phyloP scores from a whole-genome alignment of 2,797 vertebrate species.

The Acropternis orthonyx region DNA sequence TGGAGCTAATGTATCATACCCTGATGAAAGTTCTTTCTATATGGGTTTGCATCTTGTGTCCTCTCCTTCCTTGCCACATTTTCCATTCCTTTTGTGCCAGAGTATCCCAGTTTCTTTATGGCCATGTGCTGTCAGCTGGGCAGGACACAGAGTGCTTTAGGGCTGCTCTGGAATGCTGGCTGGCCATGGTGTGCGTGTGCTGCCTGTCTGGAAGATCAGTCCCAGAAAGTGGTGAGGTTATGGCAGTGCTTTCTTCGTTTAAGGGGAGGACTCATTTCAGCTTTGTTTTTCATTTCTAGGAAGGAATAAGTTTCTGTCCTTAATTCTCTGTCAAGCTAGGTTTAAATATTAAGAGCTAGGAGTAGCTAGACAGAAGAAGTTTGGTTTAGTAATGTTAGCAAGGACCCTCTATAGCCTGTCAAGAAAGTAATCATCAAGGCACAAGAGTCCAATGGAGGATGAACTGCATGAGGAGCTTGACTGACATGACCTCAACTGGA shows the following conservation, averaged over 20 bases:
- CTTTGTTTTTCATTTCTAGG: neutral
- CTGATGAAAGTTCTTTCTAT: neutral
- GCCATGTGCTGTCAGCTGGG: neutral
- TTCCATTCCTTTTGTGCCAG: neutral
- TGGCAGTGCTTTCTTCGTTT: neutral
- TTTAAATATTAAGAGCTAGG: neutral
- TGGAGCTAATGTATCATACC: neutral
- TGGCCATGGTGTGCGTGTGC: rapidly evolving
- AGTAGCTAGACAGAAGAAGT: neutral
- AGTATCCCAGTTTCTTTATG: neutral
- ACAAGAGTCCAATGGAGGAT: neutral
- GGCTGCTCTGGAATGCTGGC: neutral
- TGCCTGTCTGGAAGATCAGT: neutral
- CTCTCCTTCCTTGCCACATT: neutral
- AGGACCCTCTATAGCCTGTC: neutral
- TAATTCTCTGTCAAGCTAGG: neutral
- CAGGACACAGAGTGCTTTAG: rapidly evolving
- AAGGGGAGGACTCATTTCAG: neutral
- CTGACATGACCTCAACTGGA: neutral
- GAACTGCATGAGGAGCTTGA: neutral
- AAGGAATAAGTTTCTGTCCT: neutral
- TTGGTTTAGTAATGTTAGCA: neutral
- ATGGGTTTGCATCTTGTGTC: neutral
- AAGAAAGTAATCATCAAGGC: neutral
- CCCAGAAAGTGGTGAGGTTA: neutral